Conservation (phyloP, 2,113 vertebrate genomes). For the Sarotherodon lohbergeri region DNA sequence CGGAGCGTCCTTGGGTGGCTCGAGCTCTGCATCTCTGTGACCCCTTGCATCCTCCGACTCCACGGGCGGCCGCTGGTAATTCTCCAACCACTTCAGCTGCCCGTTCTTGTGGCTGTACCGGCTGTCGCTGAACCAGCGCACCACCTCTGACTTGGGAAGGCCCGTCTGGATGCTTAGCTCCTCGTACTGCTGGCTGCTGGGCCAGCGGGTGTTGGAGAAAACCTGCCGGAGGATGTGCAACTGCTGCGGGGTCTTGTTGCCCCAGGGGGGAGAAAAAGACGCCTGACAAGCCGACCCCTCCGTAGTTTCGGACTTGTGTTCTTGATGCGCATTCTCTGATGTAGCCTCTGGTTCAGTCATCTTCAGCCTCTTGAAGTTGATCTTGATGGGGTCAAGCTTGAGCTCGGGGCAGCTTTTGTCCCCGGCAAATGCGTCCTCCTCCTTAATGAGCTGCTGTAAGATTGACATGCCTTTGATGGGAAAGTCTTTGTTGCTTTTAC, state of each 20-base stretch:
- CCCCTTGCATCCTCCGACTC: conserved; percentile 44
- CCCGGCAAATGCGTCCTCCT: conserved; percentile 66
- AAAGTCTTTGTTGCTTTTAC: conserved; percentile 63
- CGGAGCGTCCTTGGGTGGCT: conserved; percentile 67
- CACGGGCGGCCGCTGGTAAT: conserved; percentile 73
- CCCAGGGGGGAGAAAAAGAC: conserved; percentile 60
- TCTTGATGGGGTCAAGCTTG: conserved; percentile 88
- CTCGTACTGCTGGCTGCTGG: conserved; percentile 86
- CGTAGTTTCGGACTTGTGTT: conserved; percentile 57
- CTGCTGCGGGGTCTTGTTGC: conserved; percentile 85
- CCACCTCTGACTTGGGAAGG: conserved; percentile 85
- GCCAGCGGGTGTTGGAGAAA: conserved; percentile 88
- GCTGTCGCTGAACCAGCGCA: conserved; percentile 93
- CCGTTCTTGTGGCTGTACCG: conserved; percentile 89
- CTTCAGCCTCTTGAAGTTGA: conserved; percentile 87
- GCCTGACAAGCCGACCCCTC: conserved; percentile 49
- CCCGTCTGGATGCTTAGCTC: conserved; percentile 81
- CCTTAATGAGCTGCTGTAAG: conserved; percentile 64
- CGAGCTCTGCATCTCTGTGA: neutral
- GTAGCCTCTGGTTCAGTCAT: conserved; percentile 79
- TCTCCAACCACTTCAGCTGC: conserved; percentile 88
- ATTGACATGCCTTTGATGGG: conserved; percentile 67
- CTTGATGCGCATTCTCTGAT: conserved; percentile 50
- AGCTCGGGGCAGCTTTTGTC: conserved; percentile 66
- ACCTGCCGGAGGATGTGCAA: conserved; percentile 85